A percentile compares a stretch with the other conserved stretches of the same genome.
phyloP scores from a whole-genome alignment of 2,113 vertebrate species.

The Myotis brandtii region DNA sequence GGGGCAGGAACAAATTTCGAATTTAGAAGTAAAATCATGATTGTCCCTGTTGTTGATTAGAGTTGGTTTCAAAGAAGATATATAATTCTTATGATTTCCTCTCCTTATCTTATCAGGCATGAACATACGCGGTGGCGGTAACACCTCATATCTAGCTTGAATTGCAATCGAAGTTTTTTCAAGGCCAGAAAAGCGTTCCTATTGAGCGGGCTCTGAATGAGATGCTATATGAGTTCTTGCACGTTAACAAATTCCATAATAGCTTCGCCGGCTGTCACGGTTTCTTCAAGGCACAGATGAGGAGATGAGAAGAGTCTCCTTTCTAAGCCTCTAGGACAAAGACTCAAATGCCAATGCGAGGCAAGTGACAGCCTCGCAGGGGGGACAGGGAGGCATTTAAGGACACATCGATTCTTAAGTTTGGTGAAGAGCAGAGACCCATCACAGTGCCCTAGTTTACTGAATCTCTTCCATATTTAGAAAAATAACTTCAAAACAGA shows the following conservation, averaged over 20 bases:
- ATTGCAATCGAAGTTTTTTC: not conserved
- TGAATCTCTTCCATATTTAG: slow-evolving; percentile 45
- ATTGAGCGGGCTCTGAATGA: not conserved
- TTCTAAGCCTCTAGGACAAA: slow-evolving; percentile 34
- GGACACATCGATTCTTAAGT: not conserved
- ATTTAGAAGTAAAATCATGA: slow-evolving; percentile 29
- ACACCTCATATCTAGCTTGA: slow-evolving; percentile 9
- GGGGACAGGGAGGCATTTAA: not conserved
- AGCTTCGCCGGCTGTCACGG: not conserved
- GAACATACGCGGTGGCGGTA: not conserved
- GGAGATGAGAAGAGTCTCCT: not conserved
- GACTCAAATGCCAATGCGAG: not conserved
- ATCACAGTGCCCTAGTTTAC: not conserved
- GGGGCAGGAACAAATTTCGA: slow-evolving; percentile 52
- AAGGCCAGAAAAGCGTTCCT: slow-evolving; percentile 28
- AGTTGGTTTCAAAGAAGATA: slow-evolving; percentile 55
- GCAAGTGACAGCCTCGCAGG: not conserved
- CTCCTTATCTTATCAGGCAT: slow-evolving; percentile 61
- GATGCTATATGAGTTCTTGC: not conserved
- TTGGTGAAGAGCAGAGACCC: not conserved
- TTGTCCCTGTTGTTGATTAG: slow-evolving; percentile 16
- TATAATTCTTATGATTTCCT: slow-evolving; percentile 54
- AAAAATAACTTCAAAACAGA: slow-evolving; percentile 47
- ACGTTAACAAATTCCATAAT: slow-evolving; percentile 53
- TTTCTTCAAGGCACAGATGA: not conserved